These are phyloP conservation scores for Stictocephala bisonia DNA, from an alignment of 2,888 invertebrate species.

Conservation along the genomic window DNA sequence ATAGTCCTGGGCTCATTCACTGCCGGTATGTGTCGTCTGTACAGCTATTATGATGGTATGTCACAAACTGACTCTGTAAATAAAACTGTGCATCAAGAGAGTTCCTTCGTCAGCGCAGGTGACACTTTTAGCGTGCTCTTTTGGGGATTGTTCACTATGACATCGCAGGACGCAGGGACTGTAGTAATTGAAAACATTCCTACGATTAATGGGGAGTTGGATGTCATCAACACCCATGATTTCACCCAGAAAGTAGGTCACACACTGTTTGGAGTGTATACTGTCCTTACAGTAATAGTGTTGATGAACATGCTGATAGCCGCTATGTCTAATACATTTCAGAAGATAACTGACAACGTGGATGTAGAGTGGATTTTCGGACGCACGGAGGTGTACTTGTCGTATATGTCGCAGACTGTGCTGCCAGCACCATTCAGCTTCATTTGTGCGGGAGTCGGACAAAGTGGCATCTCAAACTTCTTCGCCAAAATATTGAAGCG, in stretches of 20 bases:
- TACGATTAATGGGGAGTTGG: constrained; percentile 64
- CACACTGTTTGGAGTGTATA: constrained; percentile 74
- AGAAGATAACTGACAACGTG: constrained; percentile 75
- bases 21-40: constrained; percentile 71
- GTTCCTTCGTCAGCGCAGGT: constrained; percentile 60
- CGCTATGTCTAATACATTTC: constrained; percentile 83
- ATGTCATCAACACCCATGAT: constrained; percentile 69
- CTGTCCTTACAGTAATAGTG: constrained; percentile 77
- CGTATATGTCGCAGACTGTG: constrained; percentile 77
- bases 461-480: too few species aligned
- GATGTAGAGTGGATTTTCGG: constrained; percentile 83
- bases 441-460: constrained; percentile 67
- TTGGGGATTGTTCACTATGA: constrained; percentile 78
- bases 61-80: constrained; percentile 69
- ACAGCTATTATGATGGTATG: constrained; percentile 76
- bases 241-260: constrained; percentile 77
- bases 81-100: constrained; percentile 66
- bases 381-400: constrained; percentile 75
- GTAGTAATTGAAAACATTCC: constrained; percentile 73
- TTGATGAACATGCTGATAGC: constrained; percentile 83
- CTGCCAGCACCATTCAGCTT: constrained; percentile 80
- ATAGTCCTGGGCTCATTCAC: constrained; percentile 72
- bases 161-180: constrained; percentile 73
- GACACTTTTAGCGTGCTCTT: constrained; percentile 66
- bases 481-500: too few species aligned